phyloP scores from a whole-genome alignment of 2,113 vertebrate genomes.

The Gasterosteus nipponicus region DNA sequence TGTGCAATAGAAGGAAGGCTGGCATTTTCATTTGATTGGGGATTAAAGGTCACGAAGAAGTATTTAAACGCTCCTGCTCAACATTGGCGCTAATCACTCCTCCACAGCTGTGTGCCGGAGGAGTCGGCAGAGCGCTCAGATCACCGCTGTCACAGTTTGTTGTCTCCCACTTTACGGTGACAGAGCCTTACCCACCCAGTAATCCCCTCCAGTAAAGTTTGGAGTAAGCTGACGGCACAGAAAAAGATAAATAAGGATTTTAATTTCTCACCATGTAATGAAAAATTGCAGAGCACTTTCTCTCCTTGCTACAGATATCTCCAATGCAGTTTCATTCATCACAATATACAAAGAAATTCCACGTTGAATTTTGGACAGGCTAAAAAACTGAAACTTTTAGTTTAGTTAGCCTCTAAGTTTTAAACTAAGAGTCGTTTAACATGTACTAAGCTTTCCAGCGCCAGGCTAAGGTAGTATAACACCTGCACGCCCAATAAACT shows the following conservation, averaged over 20 bases:
- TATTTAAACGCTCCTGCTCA: constrained; percentile 58
- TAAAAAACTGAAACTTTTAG: constrained; percentile 20
- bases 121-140: constrained; percentile 54
- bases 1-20: constrained; percentile 28
- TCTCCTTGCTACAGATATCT: constrained; percentile 58
- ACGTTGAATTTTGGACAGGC: constrained; percentile 14
- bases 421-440: constrained; percentile 3
- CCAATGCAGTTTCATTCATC: constrained; percentile 50
- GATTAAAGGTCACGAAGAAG: constrained; percentile 73
- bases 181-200: constrained; percentile 69
- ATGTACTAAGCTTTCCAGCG: constrained; percentile 13
- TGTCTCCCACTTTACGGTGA: constrained; percentile 66
- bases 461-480: constrained; percentile 42
- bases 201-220: constrained; percentile 76
- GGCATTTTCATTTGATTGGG: constrained; percentile 64
- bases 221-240: constrained; percentile 73
- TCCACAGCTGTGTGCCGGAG: constrained; percentile 60
- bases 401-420: neutral
- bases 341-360: constrained; percentile 36
- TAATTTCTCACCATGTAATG: constrained; percentile 68
- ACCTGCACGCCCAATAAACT: constrained; percentile 61
- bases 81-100: constrained; percentile 67
- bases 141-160: constrained; percentile 67
- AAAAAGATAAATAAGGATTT: constrained; percentile 81
- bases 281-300: constrained; percentile 67